Base-by-base conservation (phyloP, 1,140 invertebrate genomes). In the Camponotus pennsylvanicus region DNA sequence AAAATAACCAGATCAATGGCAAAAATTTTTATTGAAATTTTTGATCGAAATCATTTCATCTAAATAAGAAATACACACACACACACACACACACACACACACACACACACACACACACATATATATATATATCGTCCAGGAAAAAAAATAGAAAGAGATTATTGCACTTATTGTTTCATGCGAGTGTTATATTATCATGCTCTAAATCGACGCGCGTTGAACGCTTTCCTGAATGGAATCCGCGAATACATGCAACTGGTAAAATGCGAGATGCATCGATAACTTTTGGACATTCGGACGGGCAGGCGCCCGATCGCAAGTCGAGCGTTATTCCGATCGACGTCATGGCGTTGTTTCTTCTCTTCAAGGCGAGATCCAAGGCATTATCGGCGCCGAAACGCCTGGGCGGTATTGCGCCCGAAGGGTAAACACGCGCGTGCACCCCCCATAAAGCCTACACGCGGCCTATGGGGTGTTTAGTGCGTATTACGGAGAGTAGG, bases 381-480 rank as follows among this genome's bases (percentile, higher is more conserved):
- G 57, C 66, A 55, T 78, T 85, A 77, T 78, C 82, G 82, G 73
- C 59, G 55, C 55, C 79, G 79, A 75, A 83, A 75, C 79, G 79
- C 79, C 42, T 61, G 79, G 79, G 79, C 69, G 82, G 63, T 45
- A 78, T 85, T 76, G 80, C 73, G 77, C 66, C 40, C 66, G 86
- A 77, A 86, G 83, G 84, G 87, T 87, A 90, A 92, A 92, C 87
- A 89, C 90, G 85, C 89, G 85, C 88, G 91, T 90, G 89, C 82
- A 87, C 67, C 82, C 86, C 66, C 86, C 86, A 88, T 92, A 90
- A 91, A 92, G 90, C 87, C 83, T 83, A 85, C 75, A 86, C 75
- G 89, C 71, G 86, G 88, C 71, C 89, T 90, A 93, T 91, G 92
- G 92, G 93, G 93, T 93, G 93, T 94, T 94, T 94, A 94, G 89